A percentile compares a stretch with the other conserved stretches of the same genome.
Conservation (phyloP, 2,888 invertebrate genomes). For the Eretmocerus hayati region DNA sequence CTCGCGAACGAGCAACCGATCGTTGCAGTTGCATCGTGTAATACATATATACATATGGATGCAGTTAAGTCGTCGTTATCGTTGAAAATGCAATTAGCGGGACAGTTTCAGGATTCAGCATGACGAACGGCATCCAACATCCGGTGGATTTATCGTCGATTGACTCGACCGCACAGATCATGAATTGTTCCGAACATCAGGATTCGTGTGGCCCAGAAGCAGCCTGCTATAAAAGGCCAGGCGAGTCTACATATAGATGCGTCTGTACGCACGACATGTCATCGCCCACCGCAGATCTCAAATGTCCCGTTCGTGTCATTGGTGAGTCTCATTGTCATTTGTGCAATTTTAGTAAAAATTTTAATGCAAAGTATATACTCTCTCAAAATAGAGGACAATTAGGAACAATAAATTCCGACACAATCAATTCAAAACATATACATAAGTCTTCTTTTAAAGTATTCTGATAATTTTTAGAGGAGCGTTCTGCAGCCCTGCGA, state of each 20-base stretch:
- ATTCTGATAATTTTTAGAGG: too few relatives aligned
- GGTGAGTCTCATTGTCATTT: too few relatives aligned
- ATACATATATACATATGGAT: not conserved
- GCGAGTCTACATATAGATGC: constrained; percentile 54
- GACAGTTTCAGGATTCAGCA: constrained; percentile 28
- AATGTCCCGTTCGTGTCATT: constrained; percentile 55
- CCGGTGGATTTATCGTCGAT: constrained; percentile 24
- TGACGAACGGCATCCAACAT: constrained; percentile 17
- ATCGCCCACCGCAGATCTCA: constrained; percentile 55
- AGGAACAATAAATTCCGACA: too few relatives aligned
- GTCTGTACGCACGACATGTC: constrained; percentile 62
- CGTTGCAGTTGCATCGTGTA: not conserved
- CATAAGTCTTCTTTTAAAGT: not conserved
- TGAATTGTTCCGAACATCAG: constrained; percentile 37
- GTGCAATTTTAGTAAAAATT: too few relatives aligned
- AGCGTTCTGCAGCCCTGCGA: too few relatives aligned
- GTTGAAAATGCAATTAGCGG: not conserved
- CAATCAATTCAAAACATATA: too few relatives aligned
- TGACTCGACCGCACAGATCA: constrained; percentile 25
- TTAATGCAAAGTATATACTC: too few relatives aligned
- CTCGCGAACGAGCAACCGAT: not conserved
- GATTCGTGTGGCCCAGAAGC: constrained; percentile 58
- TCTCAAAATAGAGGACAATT: too few relatives aligned
- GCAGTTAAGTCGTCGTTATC: too few relatives aligned
- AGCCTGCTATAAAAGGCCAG: constrained; percentile 53